Percentiles rank a stretch among this genome's conserved stretches.
phyloP scores from a whole-genome alignment of 2,888 invertebrate species.

The Cyclophora punctaria region DNA sequence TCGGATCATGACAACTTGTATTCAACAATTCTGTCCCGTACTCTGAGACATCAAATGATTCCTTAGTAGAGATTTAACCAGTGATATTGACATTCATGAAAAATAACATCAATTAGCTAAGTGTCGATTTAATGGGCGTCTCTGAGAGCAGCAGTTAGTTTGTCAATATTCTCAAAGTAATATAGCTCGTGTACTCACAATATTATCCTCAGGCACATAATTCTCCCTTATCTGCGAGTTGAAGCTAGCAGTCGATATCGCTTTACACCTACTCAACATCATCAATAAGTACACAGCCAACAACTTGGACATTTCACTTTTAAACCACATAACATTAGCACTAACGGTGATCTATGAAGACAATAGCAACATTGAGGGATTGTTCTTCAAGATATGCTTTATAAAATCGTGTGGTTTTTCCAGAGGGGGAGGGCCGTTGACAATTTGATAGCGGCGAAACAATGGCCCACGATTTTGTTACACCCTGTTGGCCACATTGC shows the following conservation, averaged over 20 bases:
- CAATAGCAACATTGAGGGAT: slow-evolving; percentile 10
- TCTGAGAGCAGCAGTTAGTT: no score
- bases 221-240: slow-evolving; percentile 51
- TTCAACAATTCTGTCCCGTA: no score
- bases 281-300: slow-evolving; percentile 6
- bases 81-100: not conserved
- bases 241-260: slow-evolving; percentile 39
- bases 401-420: slow-evolving; percentile 41
- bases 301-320: slow-evolving; percentile 4
- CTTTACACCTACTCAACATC: slow-evolving; percentile 17
- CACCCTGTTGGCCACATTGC: slow-evolving; percentile 62
- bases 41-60: no score
- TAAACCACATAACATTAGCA: slow-evolving; percentile 23
- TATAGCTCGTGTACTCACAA: slow-evolving; percentile 33
- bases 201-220: slow-evolving; percentile 31
- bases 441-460: slow-evolving; percentile 61
- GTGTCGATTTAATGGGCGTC: no score
- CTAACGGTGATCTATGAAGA: slow-evolving; percentile 13
- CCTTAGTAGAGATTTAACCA: no score
- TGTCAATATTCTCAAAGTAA: not conserved
- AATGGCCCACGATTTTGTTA: slow-evolving; percentile 61
- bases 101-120: no score
- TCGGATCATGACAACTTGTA: no score
- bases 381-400: slow-evolving; percentile 38
- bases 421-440: slow-evolving; percentile 50